Percentiles rank a stretch among this genome's conserved stretches.
These are phyloP conservation scores for Mechanitis mazaeus DNA, from an alignment of 2,888 invertebrate genomes.

Conservation along the genomic window DNA sequence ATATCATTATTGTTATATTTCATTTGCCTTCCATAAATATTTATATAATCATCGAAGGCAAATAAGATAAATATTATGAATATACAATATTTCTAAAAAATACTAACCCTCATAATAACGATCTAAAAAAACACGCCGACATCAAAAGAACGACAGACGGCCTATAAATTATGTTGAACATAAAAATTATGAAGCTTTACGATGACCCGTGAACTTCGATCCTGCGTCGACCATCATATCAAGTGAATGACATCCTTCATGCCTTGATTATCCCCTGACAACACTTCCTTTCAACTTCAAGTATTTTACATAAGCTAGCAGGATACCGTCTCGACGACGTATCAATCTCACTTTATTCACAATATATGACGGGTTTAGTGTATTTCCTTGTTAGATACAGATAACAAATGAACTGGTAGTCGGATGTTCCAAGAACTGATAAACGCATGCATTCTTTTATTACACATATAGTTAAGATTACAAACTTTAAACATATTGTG, in stretches of 20 bases:
- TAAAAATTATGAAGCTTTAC: conserved; percentile 28
- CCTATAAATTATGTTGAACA: background rate
- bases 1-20: no score
- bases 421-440: background rate
- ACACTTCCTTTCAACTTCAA: conserved; percentile 55
- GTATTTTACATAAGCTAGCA: conserved; percentile 26
- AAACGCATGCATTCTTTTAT: background rate
- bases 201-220: conserved; percentile 49
- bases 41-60: no score
- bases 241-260: conserved; percentile 68
- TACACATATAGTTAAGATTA: background rate
- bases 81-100: no score
- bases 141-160: background rate
- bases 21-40: no score
- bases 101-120: no score
- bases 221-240: conserved; percentile 63
- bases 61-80: no score
- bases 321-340: conserved; percentile 22
- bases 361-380: conserved; percentile 19
- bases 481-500: background rate
- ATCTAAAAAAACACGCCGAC: no score
- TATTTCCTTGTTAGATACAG: conserved; percentile 33
- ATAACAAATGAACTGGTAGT: conserved; percentile 15
- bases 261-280: conserved; percentile 65
- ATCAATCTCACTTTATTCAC: conserved; percentile 32